These are phyloP conservation scores for Mus spretus DNA, from an alignment of 2,797 vertebrate genomes.

Conservation along the genomic window DNA sequence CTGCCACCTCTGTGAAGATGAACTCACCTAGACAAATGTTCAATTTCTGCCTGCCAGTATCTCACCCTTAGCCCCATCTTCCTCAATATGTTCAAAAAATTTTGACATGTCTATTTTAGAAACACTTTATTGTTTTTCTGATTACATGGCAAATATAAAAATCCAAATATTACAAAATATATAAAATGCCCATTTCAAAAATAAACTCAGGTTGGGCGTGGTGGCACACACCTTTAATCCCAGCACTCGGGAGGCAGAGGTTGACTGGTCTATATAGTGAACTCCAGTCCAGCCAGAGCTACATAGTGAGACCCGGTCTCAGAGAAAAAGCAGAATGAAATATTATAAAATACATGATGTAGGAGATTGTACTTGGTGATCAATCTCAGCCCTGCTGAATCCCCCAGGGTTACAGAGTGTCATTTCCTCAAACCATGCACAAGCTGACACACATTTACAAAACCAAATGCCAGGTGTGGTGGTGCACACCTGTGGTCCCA, in stretches of 20 bases:
- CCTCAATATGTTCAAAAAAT: not conserved
- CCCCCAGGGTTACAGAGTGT: not conserved
- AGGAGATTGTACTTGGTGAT: not conserved
- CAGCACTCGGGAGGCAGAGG: not conserved
- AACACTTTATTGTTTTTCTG: slow-evolving; percentile 67
- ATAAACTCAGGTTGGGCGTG: not conserved
- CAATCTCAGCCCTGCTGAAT: accelerated
- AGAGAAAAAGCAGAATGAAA: not conserved
- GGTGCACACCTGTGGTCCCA: not conserved
- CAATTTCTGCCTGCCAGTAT: not conserved
- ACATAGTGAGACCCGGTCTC: not conserved
- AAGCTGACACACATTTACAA: not conserved
- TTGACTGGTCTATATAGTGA: not conserved
- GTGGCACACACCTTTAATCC: not conserved
- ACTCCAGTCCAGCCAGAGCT: not conserved
- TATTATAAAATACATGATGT: not conserved
- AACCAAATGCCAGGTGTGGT: no score
- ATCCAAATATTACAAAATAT: slow-evolving; percentile 49
- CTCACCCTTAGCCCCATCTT: not conserved
- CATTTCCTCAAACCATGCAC: not conserved
- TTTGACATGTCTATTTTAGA: not conserved
- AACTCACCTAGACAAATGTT: not conserved
- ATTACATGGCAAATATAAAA: slow-evolving; percentile 51
- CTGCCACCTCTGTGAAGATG: not conserved
- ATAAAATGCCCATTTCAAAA: slow-evolving; percentile 39